phyloP scores from a whole-genome alignment of 2,888 invertebrate species.

The Heliothis peltigera region DNA sequence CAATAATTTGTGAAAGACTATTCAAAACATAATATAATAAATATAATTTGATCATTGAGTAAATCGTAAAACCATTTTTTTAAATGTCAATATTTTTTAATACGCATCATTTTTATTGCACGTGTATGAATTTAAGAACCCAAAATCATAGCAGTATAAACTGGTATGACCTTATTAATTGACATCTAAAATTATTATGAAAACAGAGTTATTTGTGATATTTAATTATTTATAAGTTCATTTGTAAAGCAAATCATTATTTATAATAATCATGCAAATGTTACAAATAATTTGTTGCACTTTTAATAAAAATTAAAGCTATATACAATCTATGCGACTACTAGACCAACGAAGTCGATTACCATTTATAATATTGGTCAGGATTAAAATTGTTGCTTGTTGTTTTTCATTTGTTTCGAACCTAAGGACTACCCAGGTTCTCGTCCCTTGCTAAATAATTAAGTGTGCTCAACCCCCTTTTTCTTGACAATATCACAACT shows the following conservation, averaged over 20 bases:
- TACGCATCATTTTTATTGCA: too few relatives aligned
- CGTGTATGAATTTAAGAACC: too few relatives aligned
- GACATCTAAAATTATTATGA: background rate
- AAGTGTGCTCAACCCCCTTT: background rate
- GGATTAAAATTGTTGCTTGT: background rate
- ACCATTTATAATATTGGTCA: too few relatives aligned
- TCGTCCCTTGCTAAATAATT: background rate
- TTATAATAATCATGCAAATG: conserved; percentile 19
- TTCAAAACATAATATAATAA: too few relatives aligned
- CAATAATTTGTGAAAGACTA: too few relatives aligned
- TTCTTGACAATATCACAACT: conserved; percentile 6
- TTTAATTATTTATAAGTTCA: conserved; percentile 3
- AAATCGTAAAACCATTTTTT: too few relatives aligned
- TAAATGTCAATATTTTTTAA: too few relatives aligned
- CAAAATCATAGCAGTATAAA: too few relatives aligned
- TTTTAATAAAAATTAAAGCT: conserved; percentile 5
- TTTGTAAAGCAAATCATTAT: conserved; percentile 7
- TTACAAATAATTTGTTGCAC: conserved; percentile 16
- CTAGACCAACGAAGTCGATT: background rate
- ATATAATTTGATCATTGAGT: too few relatives aligned
- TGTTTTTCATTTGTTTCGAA: too few relatives aligned
- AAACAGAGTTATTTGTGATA: background rate
- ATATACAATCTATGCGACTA: background rate
- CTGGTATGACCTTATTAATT: too few relatives aligned
- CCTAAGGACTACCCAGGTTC: too few relatives aligned